A percentile compares a stretch with the other conserved stretches of the same genome.
Evolutionary conservation across 2,113 vertebrate genomes (phyloP).

Genomic region (Zingel zingel): DNA sequence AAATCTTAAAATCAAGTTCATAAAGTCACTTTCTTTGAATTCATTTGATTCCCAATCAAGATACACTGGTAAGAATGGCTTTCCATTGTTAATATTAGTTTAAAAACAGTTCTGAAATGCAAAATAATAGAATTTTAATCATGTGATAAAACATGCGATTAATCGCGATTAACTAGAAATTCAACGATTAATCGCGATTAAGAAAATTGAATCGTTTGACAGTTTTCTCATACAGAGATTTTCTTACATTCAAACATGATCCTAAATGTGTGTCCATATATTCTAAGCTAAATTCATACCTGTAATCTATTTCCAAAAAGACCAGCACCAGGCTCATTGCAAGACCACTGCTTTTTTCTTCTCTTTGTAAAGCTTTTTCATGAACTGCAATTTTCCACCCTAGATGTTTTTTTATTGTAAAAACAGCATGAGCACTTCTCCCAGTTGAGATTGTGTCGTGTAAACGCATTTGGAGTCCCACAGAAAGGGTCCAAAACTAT

Average conservation of each 20-base stretch:
- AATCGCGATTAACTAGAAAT: too few relatives aligned
- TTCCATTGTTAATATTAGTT: too few relatives aligned
- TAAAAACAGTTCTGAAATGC: too few relatives aligned
- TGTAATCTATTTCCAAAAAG: background rate
- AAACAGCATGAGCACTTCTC: slow-evolving; percentile 30
- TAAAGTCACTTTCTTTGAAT: too few relatives aligned
- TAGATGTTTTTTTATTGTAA: slow-evolving; percentile 20
- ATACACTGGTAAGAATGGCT: too few relatives aligned
- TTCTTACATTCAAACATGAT: background rate
- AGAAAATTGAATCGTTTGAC: too few relatives aligned
- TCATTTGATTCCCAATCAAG: too few relatives aligned
- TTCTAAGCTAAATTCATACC: too few relatives aligned
- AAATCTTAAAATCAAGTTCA: too few relatives aligned
- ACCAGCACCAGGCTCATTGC: background rate
- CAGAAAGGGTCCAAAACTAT: slow-evolving; percentile 9
- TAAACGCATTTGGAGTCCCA: slow-evolving; percentile 41
- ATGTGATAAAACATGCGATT: too few relatives aligned
- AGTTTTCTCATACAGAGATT: background rate
- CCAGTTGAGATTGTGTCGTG: slow-evolving; percentile 16
- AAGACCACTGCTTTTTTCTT: background rate
- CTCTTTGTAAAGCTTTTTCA: slow-evolving; percentile 21
- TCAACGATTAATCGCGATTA: too few relatives aligned
- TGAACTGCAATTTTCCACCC: slow-evolving; percentile 44
- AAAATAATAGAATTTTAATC: too few relatives aligned
- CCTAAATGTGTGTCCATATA: background rate